Conservation (phyloP, 2,888 invertebrate species). For the Chrysolina oricalcia region DNA sequence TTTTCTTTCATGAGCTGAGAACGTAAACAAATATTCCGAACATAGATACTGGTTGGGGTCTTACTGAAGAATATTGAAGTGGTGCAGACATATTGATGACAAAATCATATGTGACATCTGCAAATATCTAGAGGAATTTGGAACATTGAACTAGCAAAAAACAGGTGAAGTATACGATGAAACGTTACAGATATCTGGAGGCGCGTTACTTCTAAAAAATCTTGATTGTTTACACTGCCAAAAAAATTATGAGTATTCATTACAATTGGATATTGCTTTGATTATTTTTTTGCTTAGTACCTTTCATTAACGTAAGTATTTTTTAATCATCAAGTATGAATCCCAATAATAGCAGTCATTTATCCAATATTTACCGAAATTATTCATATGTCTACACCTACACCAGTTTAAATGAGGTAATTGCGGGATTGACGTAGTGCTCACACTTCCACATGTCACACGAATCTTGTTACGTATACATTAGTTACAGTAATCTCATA, state of each 20-base stretch:
- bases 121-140: too few relatives aligned
- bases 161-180: background rate
- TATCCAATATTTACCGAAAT: background rate
- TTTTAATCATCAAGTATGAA: background rate
- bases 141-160: background rate
- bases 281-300: too few relatives aligned
- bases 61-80: too few relatives aligned
- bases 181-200: background rate
- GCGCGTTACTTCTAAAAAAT: background rate
- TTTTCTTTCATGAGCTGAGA: too few relatives aligned
- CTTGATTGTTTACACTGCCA: background rate
- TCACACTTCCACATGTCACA: background rate
- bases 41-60: too few relatives aligned
- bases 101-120: too few relatives aligned
- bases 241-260: too few relatives aligned
- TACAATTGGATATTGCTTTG: too few relatives aligned
- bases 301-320: too few relatives aligned
- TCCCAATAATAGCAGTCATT: background rate
- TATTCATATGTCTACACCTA: background rate
- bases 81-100: too few relatives aligned
- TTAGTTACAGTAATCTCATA: background rate
- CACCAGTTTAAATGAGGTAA: background rate
- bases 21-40: too few relatives aligned
- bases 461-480: background rate
- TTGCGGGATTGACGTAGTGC: background rate